Evolutionary conservation across 1,140 invertebrate genomes (phyloP), one percentile per base, ranked within the genome.

Genomic region (Carcinoscorpius rotundicauda): DNA sequence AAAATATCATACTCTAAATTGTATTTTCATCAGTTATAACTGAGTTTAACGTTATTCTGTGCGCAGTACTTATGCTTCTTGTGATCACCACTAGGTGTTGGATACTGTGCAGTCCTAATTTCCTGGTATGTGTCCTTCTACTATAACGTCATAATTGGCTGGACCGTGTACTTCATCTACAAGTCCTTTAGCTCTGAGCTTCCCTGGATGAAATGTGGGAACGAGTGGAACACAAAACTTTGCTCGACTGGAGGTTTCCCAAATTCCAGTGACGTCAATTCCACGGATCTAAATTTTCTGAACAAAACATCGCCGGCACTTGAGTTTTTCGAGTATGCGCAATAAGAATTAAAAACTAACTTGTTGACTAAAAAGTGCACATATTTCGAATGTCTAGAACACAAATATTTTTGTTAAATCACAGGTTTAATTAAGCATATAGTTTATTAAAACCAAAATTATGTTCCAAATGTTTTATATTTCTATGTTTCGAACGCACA

Each of bases 21-120:
- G 56, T 5, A 56, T 3, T 49, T 62, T 9, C 4, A 4, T 10
- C 51, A 51, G 10, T 51, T 52, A 62, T 58, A 6, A 51, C 60
- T 48, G n/a, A 58, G 6, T 48, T n/a, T 1, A 62, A 9, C 60
- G 11, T 61, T 51, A 51, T 48, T 9, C 11, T 6, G 4, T 51
- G 11, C 9, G 1, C 61, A 9, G 4, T 53, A 49, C 29, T 10
- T 10, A 52, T n/a, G 10, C 6, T 6, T 50, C 52, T 61, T 49
- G 3, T 52, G 8, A 62, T 52, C 8, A 53, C 5, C 8, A 53
- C 3, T 71, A 82, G 81, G 82, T 53, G 78, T 82, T n/a, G 82
- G 82, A 4, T 82, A 80, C 75, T 80, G 81, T 56, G 79, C 81
- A 11, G 80, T 82, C 4, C 71, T 83, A 53, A 81, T 83, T 52